Percentiles rank a stretch among this genome's conserved stretches.
Evolutionary conservation across 2,888 invertebrate genomes (phyloP).

Genomic region (Thereva unica): DNA sequence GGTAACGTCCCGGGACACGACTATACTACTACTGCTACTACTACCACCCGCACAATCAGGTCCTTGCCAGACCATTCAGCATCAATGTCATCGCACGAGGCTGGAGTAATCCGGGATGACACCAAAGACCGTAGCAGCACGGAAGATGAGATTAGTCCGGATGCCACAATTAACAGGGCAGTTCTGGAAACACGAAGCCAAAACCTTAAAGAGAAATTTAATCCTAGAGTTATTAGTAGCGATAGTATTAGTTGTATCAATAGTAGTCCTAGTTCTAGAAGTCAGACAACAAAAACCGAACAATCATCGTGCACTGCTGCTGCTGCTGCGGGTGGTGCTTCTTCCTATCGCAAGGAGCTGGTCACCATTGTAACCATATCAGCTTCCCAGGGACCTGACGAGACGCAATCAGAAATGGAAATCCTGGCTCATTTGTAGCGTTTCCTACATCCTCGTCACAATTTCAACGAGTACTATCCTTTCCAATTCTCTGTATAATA

Average conservation of each 20-base stretch:
- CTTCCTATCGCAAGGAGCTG: slow-evolving; percentile 52
- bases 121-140: slow-evolving; percentile 28
- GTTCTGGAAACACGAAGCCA: slow-evolving; percentile 37
- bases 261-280: slow-evolving; percentile 35
- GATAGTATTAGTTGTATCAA: slow-evolving; percentile 37
- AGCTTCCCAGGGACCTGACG: slow-evolving; percentile 34
- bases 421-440: slow-evolving; percentile 57
- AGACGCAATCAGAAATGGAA: slow-evolving; percentile 51
- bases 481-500: slow-evolving; percentile 11
- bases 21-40: slow-evolving; percentile 9
- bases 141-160: not conserved
- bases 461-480: not conserved
- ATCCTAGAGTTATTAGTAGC: slow-evolving; percentile 42
- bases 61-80: slow-evolving; percentile 18
- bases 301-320: not conserved
- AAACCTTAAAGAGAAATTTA: slow-evolving; percentile 41
- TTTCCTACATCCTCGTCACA: slow-evolving; percentile 20
- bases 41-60: slow-evolving; percentile 5
- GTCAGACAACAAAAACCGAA: slow-evolving; percentile 6
- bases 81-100: not conserved
- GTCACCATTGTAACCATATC: slow-evolving; percentile 59
- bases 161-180: slow-evolving; percentile 22
- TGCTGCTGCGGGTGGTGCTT: slow-evolving; percentile 25
- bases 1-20: slow-evolving; percentile 33
- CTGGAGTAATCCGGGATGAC: not conserved